Evolutionary conservation across 2,888 invertebrate species (phyloP), one percentile per base, ranked within the genome.

Genomic region (Drosophila macrospina): DNA sequence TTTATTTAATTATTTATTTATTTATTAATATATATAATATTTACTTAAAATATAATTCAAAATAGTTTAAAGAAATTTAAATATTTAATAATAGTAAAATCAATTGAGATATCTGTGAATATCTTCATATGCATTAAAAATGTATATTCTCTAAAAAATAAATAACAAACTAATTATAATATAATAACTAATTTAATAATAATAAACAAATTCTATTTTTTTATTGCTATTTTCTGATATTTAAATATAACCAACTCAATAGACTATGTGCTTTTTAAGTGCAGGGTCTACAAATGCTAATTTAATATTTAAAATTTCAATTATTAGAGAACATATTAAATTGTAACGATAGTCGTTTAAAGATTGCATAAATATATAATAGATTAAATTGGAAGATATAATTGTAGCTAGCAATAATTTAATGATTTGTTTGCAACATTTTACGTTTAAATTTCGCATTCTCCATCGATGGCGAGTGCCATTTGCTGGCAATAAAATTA

Each of bases 401-500:
- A 11, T 5, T 47, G 3, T 30, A 16, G n/a, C 32, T 48, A 8
- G 3, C n/a, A 7, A 47, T 8, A 32, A 20, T 32, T 13, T n/a
- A n/a, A 45, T 13, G 30, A 26, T n/a, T n/a, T n/a, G n/a, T n/a
- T n/a, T n/a, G 51, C 24, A 50, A 8, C 13, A 32, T 44, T 64
- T 56, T 16, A 48, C 50, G 39, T 50, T 67, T 37, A 36, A 20
- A 54, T 39, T 20, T 20, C 28, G 24, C 7, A 0, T 28, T 28
- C 20, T 6, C 28, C 28, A 28, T 28, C 7, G 13, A 13, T 13
- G 11, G 41, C 30, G 47, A 52, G 36, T 68, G 74, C 72, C 60
- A 60, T 56, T 71, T 61, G 66, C 59, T 42, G 54, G 75, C 71
- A 86, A 84, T 78, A 69, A 86, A 84, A 87, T 85, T 83, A 83